phyloP scores from a whole-genome alignment of 2,888 invertebrate species.

The Leuctra nigra region DNA sequence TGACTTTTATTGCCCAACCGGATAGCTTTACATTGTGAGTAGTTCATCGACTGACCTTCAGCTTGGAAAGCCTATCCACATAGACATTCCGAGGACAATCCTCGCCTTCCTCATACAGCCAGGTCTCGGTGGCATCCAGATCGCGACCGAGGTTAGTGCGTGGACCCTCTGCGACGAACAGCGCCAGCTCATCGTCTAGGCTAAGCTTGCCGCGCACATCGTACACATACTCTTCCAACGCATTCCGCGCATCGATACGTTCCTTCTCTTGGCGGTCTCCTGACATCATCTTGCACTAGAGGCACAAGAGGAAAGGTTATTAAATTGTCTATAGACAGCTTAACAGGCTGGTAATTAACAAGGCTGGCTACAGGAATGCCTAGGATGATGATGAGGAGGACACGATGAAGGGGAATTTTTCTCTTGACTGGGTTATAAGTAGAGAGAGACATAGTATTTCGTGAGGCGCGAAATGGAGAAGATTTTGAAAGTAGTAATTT shows the following conservation, averaged over 20 bases:
- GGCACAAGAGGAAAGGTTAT: slow-evolving; percentile 19
- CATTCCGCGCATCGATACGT: slow-evolving; percentile 91
- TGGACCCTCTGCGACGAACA: slow-evolving; percentile 67
- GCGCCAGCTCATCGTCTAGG: slow-evolving; percentile 65
- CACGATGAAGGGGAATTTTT: no score
- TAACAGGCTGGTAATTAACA: no score
- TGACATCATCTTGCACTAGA: slow-evolving; percentile 68
- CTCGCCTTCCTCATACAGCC: slow-evolving; percentile 97
- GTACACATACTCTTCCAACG: slow-evolving; percentile 97
- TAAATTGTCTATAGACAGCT: no score
- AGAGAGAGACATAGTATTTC: no score
- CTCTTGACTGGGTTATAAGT: no score
- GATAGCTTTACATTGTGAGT: no score
- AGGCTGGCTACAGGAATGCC: no score
- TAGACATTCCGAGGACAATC: slow-evolving; percentile 76
- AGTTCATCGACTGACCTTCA: no score
- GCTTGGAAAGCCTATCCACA: slow-evolving; percentile 44
- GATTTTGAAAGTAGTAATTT: no score
- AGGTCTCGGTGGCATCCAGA: slow-evolving; percentile 84
- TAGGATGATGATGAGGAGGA: no score
- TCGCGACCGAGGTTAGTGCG: slow-evolving; percentile 54
- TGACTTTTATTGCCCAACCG: no score
- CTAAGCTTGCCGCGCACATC: slow-evolving; percentile 86
- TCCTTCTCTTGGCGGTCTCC: slow-evolving; percentile 92
- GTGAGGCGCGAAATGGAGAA: no score